phyloP scores from a whole-genome alignment of 2,113 vertebrate species.

The Nerophis ophidion region DNA sequence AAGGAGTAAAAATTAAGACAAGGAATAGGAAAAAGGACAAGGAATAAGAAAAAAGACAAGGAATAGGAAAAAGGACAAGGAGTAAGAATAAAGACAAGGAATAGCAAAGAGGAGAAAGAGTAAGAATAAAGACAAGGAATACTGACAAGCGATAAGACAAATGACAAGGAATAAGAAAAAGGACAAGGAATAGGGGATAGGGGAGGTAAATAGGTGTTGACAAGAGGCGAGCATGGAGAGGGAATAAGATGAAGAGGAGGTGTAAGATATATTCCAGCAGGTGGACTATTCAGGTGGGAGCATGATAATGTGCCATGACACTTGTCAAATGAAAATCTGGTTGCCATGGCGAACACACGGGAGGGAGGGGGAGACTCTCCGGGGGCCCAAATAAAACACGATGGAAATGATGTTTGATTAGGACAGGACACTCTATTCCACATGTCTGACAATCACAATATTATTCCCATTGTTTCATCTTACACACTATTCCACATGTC shows the following conservation, averaged over 20 bases:
- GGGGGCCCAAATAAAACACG: conserved; percentile 98
- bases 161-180: too few species aligned
- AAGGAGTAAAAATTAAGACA: too few species aligned
- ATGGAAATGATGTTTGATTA: conserved; percentile 99
- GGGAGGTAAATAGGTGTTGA: conserved; percentile 22
- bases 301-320: conserved; percentile 99
- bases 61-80: too few species aligned
- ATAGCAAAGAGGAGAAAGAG: too few species aligned
- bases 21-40: too few species aligned
- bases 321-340: conserved; percentile 99
- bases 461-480: too few species aligned
- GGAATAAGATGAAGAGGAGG: conserved; percentile 40
- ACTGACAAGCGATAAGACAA: too few species aligned
- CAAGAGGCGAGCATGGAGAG: conserved; percentile 41
- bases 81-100: too few species aligned
- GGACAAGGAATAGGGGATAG: conserved; percentile 27
- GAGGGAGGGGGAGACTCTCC: conserved; percentile 88
- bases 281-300: conserved; percentile 92
- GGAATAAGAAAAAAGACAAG: too few species aligned
- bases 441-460: too few species aligned
- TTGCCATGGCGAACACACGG: conserved; percentile 90
- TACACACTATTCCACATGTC: too few species aligned
- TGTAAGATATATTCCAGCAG: conserved; percentile 74
- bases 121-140: too few species aligned
- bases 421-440: conserved; percentile 79